Evolutionary conservation across 2,113 vertebrate species (phyloP), one percentile per base, ranked within the genome.

Genomic region (Hyaena hyaena): DNA sequence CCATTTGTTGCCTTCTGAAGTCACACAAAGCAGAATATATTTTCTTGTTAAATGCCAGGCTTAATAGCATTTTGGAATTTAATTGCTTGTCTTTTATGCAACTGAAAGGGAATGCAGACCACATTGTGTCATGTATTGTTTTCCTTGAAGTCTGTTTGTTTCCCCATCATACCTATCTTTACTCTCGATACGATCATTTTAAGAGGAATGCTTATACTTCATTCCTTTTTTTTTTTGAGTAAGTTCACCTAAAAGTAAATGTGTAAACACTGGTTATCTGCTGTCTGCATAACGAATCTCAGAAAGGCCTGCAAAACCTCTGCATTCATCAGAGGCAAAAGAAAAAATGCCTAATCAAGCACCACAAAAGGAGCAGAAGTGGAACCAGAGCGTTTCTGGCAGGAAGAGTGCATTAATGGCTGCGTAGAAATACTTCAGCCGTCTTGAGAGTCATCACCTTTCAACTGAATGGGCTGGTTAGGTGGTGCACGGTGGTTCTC

Each of bases 1-100:
- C 61, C 55, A 85, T 84, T 96, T 95, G 39, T 92, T 97, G 87
- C 96, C 79, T 95, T 95, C 28, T 85, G 80, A 97, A 97, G 65
- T 66, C 84, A 81, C 31, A 63, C 53, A 85, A 74, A 77, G 43
- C 21, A 76, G 76, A 93, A 77, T 82, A 87, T 58, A 88, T 94
- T 96, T 96, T 82, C 74, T 76, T 90, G 39, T 76, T 96, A 88
- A 97, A 94, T 92, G 84, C 66, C 39, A 43, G 31, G 58, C 83
- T 96, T 96, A 89, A 95, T 93, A 96, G 76, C 43, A 63, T 92
- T 92, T 92, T 84, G n/a, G 39, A 95, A 96, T 95, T 90, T 95
- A 97, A 92, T 92, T 94, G 50, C 95, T 81, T 50, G 33, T 74
- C 83, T 95, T 89, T 87, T 83, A 33, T 94, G 89, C 65, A 90